phyloP scores from a whole-genome alignment of 2,113 vertebrate species.

The Pangasianodon gigas region DNA sequence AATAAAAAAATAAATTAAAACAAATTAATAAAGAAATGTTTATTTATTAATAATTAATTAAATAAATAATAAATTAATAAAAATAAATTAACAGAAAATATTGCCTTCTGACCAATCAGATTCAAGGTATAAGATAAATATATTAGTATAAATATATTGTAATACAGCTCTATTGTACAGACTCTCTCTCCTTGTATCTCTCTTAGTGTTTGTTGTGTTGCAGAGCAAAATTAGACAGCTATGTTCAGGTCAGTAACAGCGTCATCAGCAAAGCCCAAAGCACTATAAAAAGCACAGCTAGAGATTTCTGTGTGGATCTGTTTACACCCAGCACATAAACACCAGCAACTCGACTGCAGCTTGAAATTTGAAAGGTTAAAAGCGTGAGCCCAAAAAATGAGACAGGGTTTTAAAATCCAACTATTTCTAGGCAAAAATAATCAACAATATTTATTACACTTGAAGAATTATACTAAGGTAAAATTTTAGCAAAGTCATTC shows the following conservation, averaged over 20 bases:
- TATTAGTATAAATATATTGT: background rate
- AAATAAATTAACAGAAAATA: no score
- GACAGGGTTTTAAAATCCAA: background rate
- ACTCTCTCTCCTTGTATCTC: background rate
- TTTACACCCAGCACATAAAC: slow-evolving; percentile 10
- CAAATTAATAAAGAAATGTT: background rate
- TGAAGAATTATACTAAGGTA: background rate
- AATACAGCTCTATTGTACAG: background rate
- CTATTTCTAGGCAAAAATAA: background rate
- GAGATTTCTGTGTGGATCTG: background rate
- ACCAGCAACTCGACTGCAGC: background rate
- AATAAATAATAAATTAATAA: no score
- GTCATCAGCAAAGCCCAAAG: background rate
- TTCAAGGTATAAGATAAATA: background rate
- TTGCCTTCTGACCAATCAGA: background rate
- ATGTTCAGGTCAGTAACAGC: slow-evolving; percentile 13
- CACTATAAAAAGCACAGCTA: slow-evolving; percentile 13
- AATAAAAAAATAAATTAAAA: no score
- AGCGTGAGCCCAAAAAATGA: background rate
- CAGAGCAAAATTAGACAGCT: background rate
- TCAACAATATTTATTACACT: background rate
- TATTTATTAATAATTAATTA: background rate
- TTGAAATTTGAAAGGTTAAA: background rate
- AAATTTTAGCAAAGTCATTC: background rate
- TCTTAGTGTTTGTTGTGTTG: background rate